A percentile compares a stretch with the other conserved stretches of the same genome.
Conservation (phyloP, 2,797 vertebrate genomes). For the Nyctibius grandis region DNA sequence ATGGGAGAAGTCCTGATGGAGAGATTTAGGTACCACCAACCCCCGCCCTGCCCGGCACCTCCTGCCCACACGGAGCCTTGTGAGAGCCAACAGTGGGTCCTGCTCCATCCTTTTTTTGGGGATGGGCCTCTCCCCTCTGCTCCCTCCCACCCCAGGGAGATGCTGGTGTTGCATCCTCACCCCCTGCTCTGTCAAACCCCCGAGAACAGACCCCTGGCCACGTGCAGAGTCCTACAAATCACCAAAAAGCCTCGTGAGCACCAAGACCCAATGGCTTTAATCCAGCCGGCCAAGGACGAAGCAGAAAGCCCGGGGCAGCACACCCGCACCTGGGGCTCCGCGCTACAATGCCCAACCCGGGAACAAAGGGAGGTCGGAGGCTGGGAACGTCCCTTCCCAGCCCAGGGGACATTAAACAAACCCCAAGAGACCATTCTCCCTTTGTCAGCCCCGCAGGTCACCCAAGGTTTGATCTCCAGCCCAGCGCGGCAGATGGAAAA, state of each 20-base stretch:
- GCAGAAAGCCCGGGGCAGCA: neutral
- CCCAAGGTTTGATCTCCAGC: conserved; percentile 6
- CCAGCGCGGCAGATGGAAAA: neutral
- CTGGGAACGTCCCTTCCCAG: conserved; percentile 32
- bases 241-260: fast-evolving
- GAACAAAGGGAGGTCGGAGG: neutral
- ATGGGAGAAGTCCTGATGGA: fast-evolving
- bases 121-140: fast-evolving
- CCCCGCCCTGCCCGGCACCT: neutral
- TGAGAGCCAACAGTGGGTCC: fast-evolving
- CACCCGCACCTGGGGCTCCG: neutral
- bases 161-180: neutral
- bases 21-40: neutral
- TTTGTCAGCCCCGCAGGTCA: conserved; percentile 31
- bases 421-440: neutral
- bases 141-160: neutral
- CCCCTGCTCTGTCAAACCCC: neutral
- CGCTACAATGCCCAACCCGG: neutral
- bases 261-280: neutral
- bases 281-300: neutral
- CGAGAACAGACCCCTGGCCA: fast-evolving
- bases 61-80: neutral
- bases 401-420: conserved; percentile 53
- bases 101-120: neutral
- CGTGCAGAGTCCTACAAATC: fast-evolving